Evolutionary conservation across 2,888 invertebrate species (phyloP).

Genomic region (Syrista parreyssii): DNA sequence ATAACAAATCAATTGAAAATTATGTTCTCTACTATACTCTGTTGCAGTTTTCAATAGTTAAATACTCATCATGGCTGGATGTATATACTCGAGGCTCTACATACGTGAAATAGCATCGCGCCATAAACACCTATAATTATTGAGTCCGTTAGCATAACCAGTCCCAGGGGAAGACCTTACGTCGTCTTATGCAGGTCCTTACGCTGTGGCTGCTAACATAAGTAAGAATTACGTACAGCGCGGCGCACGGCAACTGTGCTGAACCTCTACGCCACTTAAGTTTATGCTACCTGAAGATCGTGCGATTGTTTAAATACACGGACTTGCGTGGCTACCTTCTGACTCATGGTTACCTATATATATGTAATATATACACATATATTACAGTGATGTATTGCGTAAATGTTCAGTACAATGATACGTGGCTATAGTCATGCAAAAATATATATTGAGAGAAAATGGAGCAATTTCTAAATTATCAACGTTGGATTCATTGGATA

Average conservation of each 20-base stretch:
- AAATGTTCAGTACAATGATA: background rate
- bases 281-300: conserved; percentile 3
- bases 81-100: background rate
- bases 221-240: background rate
- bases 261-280: background rate
- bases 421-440: background rate
- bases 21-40: conserved; percentile 6
- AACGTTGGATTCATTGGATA: background rate
- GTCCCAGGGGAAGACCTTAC: conserved; percentile 18
- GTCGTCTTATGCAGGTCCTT: background rate
- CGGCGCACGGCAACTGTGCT: background rate
- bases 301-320: conserved; percentile 3
- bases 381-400: too few species aligned
- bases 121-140: conserved; percentile 38
- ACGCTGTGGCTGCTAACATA: background rate
- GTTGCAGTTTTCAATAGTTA: conserved; percentile 23
- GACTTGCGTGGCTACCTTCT: background rate
- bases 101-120: background rate
- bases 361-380: background rate
- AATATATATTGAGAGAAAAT: background rate
- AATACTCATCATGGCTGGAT: background rate
- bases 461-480: background rate
- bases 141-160: conserved; percentile 33
- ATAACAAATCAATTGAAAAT: conserved; percentile 35
- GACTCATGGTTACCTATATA: background rate